Conservation (phyloP, 2,888 invertebrate genomes). For the Yponomeuta plumbellus region DNA sequence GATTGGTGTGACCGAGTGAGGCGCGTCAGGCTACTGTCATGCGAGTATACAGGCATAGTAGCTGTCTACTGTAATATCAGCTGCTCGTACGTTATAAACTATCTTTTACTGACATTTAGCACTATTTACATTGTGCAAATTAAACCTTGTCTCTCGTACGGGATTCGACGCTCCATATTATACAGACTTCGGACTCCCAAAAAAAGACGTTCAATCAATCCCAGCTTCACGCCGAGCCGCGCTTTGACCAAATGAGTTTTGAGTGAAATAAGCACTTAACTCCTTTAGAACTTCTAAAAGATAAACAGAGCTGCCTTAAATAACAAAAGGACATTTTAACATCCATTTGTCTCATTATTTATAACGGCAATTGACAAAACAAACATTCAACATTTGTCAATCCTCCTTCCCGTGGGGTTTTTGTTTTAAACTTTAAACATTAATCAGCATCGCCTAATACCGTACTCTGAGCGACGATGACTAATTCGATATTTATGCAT, state of each 20-base stretch:
- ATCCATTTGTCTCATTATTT: not conserved
- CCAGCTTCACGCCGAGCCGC: too few relatives aligned
- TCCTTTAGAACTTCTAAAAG: not conserved
- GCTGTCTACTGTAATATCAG: too few relatives aligned
- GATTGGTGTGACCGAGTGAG: too few relatives aligned
- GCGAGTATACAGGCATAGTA: too few relatives aligned
- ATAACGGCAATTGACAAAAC: conserved; percentile 5
- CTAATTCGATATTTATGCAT: conserved; percentile 51
- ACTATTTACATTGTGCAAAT: too few relatives aligned
- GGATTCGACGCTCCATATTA: too few relatives aligned
- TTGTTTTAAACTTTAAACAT: conserved; percentile 11
- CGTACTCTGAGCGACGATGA: conserved; percentile 51
- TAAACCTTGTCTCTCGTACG: too few relatives aligned
- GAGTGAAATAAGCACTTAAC: not conserved
- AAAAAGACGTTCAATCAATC: too few relatives aligned
- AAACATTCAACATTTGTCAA: conserved; percentile 10
- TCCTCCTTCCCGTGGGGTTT: conserved; percentile 2
- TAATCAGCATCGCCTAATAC: conserved; percentile 29
- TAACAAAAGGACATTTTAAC: not conserved
- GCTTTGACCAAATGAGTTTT: too few relatives aligned
- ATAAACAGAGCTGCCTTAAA: not conserved
- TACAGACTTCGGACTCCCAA: too few relatives aligned
- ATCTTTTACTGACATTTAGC: not conserved
- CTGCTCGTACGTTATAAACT: too few relatives aligned
- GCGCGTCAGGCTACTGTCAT: too few relatives aligned